Evolutionary conservation across 2,888 invertebrate species (phyloP).

Genomic region (Mamestra brassicae): DNA sequence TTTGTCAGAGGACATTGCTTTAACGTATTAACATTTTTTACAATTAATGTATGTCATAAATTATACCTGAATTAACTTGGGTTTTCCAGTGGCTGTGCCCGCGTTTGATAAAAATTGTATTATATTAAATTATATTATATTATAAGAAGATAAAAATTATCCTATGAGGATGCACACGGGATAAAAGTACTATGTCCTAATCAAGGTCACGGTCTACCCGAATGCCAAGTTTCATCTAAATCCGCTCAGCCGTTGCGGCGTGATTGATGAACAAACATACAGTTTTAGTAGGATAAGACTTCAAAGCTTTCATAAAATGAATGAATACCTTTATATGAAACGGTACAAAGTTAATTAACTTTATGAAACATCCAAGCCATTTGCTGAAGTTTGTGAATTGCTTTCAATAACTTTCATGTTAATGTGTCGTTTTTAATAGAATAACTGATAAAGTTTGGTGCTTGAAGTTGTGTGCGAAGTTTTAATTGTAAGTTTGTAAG

Average conservation of each 20-base stretch:
- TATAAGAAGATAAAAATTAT: neutral
- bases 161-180: neutral
- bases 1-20: neutral
- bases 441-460: constrained; percentile 37
- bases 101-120: neutral
- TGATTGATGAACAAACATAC: neutral
- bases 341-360: constrained; percentile 9
- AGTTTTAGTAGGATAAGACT: neutral
- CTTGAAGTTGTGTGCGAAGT: constrained; percentile 3
- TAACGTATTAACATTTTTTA: neutral
- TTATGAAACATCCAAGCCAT: neutral
- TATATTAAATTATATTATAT: too few relatives aligned
- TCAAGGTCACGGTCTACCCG: neutral
- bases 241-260: neutral
- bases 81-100: neutral
- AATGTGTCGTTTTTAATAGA: constrained; percentile 35
- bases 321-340: neutral
- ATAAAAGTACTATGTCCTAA: neutral
- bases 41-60: neutral
- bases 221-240: neutral
- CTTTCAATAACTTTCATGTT: constrained; percentile 32
- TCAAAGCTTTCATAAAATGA: neutral
- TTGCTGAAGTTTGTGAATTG: constrained; percentile 17
- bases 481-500: constrained; percentile 15
- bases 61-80: neutral